Conservation (phyloP, 2,797 vertebrate species). For the Onychomys torridus region DNA sequence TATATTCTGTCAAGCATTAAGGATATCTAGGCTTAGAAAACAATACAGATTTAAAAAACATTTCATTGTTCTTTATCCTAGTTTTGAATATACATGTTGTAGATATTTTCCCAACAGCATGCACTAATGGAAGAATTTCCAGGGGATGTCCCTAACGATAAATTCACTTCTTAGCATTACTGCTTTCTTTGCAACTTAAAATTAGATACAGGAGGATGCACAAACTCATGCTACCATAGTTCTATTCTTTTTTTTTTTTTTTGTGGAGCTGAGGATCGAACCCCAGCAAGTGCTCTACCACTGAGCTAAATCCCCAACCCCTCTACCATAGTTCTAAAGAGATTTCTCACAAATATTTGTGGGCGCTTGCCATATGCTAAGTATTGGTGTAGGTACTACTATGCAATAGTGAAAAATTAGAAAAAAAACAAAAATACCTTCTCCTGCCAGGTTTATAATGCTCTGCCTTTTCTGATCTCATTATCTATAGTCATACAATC, state of each 20-base stretch:
- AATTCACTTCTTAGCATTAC: neutral
- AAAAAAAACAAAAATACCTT: neutral
- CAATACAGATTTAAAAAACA: neutral
- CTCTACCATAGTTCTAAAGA: neutral
- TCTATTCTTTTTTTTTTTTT: no score
- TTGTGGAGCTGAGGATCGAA: no score
- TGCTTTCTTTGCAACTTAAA: constrained; percentile 28
- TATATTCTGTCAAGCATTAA: constrained; percentile 12
- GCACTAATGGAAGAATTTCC: neutral
- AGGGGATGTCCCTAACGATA: neutral
- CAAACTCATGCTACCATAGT: neutral
- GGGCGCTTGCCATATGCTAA: neutral
- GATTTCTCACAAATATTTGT: constrained; percentile 28
- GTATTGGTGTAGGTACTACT: neutral
- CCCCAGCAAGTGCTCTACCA: no score
- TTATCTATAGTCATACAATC: neutral
- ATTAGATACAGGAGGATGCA: neutral
- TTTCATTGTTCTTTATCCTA: neutral
- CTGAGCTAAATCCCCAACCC: no score
- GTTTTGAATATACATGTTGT: neutral
- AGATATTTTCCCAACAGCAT: neutral
- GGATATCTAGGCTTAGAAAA: neutral
- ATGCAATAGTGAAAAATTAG: neutral
- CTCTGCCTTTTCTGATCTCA: neutral
- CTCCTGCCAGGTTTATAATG: neutral